Conservation (phyloP, 1,140 invertebrate species). For the Pantala flavescens region DNA sequence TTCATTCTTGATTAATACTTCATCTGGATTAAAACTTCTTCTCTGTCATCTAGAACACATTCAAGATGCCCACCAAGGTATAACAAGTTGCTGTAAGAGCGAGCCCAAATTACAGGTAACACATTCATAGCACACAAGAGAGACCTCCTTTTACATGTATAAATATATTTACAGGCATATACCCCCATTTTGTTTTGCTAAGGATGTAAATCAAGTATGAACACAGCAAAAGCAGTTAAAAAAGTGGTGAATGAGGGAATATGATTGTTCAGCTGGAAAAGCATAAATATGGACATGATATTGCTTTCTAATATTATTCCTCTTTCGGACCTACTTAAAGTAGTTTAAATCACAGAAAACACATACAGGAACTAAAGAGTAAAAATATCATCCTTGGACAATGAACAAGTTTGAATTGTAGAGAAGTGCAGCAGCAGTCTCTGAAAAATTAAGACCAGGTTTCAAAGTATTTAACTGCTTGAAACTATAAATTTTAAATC, state of each 20-base stretch:
- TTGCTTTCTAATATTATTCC: not conserved
- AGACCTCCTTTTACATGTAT: constrained; percentile 1
- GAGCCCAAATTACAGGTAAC: not conserved
- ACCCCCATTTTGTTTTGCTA: not conserved
- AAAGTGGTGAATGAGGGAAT: not conserved
- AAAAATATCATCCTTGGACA: constrained; percentile 10
- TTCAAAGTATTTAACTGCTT: too few relatives aligned
- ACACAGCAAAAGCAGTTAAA: not conserved
- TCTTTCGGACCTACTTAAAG: not conserved
- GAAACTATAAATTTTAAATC: not conserved
- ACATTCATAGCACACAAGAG: constrained; percentile 9
- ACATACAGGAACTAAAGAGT: constrained; percentile 9
- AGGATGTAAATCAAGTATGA: not conserved
- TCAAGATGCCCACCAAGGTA: not conserved
- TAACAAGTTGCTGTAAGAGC: not conserved
- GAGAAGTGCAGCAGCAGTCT: not conserved
- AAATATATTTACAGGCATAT: constrained; percentile 8
- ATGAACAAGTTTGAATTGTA: not conserved
- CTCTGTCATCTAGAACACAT: not conserved
- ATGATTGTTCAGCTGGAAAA: not conserved
- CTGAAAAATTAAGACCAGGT: not conserved
- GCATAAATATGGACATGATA: constrained; percentile 7
- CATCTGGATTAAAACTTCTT: not conserved
- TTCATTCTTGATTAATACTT: not conserved
- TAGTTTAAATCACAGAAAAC: constrained; percentile 3